Percentiles rank a stretch among this genome's conserved stretches.
These are phyloP conservation scores for Anas acuta DNA, from an alignment of 2,797 vertebrate genomes.

Conservation along the genomic window DNA sequence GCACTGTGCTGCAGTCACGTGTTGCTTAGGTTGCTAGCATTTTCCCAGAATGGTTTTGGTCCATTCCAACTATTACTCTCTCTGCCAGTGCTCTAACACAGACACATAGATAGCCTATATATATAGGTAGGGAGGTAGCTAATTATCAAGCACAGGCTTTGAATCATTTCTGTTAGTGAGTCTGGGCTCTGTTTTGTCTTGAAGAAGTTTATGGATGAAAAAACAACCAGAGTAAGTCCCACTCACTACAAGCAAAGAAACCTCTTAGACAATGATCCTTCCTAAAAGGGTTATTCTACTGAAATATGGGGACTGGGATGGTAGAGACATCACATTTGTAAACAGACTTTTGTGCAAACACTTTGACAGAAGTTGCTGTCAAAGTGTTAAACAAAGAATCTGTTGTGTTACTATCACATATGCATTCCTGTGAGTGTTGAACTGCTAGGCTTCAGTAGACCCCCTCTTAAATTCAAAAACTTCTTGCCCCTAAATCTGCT, in stretches of 20 bases:
- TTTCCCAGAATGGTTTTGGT: background rate
- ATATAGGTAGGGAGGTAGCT: background rate
- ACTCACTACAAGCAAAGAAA: background rate
- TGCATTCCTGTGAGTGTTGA: background rate
- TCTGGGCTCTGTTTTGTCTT: background rate
- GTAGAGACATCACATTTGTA: background rate
- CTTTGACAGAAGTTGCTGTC: background rate
- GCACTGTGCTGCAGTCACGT: rapidly evolving
- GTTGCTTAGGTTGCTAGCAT: background rate
- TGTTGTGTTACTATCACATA: background rate
- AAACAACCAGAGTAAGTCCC: background rate
- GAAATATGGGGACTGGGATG: background rate
- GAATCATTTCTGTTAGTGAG: background rate
- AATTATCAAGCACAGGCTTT: background rate
- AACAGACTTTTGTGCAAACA: background rate
- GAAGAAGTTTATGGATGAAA: background rate
- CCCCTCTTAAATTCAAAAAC: rapidly evolving
- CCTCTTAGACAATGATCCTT: background rate
- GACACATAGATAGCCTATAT: background rate
- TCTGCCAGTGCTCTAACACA: background rate
- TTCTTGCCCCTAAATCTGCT: background rate
- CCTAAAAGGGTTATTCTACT: background rate
- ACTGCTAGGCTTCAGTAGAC: background rate
- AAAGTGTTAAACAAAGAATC: background rate
- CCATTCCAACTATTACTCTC: background rate